These are phyloP conservation scores for Latrodectus elegans DNA, from an alignment of 2,888 invertebrate species.

Conservation along the genomic window DNA sequence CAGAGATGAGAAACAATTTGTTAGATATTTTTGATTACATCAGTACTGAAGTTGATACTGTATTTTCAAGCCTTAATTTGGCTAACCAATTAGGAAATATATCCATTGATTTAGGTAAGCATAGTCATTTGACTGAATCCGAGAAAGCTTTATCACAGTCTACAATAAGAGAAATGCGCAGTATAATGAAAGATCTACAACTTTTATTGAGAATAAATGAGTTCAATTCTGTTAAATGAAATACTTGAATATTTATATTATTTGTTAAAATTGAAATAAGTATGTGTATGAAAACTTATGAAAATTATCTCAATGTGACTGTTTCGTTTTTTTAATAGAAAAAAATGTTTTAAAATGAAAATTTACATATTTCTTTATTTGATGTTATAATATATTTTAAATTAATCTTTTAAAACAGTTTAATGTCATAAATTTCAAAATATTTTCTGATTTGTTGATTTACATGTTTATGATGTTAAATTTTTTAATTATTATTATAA, in stretches of 20 bases:
- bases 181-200: slow-evolving; percentile 34
- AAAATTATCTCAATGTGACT: no score
- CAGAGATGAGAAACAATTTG: slow-evolving; percentile 29
- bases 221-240: slow-evolving; percentile 7
- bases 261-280: neutral
- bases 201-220: slow-evolving; percentile 24
- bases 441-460: no score
- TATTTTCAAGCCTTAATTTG: slow-evolving; percentile 43
- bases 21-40: slow-evolving; percentile 34
- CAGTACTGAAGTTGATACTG: slow-evolving; percentile 33
- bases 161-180: slow-evolving; percentile 42
- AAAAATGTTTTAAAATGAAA: no score
- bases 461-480: no score
- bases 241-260: neutral
- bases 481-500: no score
- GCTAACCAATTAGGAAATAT: slow-evolving; percentile 13
- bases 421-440: no score
- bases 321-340: no score
- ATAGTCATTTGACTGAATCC: neutral
- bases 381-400: no score
- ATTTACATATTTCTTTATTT: no score
- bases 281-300: no score
- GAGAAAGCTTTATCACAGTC: slow-evolving; percentile 10
- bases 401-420: no score
- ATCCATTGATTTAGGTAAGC: neutral